Evolutionary conservation across 1,140 invertebrate genomes (phyloP).

Genomic region (Bicyclus anynana): DNA sequence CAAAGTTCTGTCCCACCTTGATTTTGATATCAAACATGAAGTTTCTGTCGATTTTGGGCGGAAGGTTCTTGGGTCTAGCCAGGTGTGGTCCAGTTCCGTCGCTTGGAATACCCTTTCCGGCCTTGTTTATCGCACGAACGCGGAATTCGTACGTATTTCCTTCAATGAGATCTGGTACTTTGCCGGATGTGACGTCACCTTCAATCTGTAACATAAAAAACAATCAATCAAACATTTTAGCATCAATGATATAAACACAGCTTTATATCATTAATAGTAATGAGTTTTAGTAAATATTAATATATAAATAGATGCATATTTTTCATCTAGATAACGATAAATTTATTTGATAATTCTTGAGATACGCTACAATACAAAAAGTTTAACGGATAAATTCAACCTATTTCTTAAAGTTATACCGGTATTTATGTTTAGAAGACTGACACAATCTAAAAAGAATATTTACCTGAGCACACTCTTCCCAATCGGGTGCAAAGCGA

Average conservation of each 20-base stretch:
- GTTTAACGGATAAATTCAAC: no score
- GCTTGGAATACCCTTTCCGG: slow-evolving; percentile 93
- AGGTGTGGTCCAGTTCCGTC: slow-evolving; percentile 92
- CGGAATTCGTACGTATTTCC: slow-evolving; percentile 96
- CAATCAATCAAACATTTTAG: neutral
- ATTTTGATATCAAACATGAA: slow-evolving; percentile 95
- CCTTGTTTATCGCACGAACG: slow-evolving; percentile 95
- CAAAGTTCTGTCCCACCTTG: slow-evolving; percentile 94
- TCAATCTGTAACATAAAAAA: slow-evolving; percentile 76
- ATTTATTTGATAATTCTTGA: no score
- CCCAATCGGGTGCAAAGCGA: slow-evolving; percentile 92
- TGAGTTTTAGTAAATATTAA: no score
- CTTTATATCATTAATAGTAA: no score
- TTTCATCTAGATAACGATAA: no score
- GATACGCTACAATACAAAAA: no score
- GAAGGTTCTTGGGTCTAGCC: slow-evolving; percentile 93
- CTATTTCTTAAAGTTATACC: no score
- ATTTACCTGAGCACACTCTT: slow-evolving; percentile 86
- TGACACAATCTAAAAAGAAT: neutral
- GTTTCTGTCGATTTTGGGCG: slow-evolving; percentile 96
- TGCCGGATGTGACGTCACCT: slow-evolving; percentile 89
- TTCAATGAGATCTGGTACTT: slow-evolving; percentile 92
- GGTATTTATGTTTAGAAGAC: neutral
- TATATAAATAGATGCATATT: no score
- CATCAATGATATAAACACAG: no score